Evolutionary conservation across 1,140 invertebrate genomes (phyloP), one percentile per base, ranked within the genome.

Genomic region (Drosophila lacteicornis): DNA sequence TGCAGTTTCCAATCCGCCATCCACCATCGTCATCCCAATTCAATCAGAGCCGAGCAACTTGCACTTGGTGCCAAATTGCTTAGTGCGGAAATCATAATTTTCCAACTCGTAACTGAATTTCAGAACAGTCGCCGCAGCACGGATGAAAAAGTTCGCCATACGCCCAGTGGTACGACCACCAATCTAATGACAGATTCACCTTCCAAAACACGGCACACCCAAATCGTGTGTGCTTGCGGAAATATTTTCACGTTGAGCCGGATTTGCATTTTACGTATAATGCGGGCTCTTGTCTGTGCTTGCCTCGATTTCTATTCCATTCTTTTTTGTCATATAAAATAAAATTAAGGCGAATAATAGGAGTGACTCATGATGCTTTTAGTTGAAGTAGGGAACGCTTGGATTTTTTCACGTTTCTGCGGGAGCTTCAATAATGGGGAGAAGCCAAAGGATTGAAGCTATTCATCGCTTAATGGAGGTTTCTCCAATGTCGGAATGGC

Each of bases 241-340:
- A 85, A 88, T 90, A 85, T 82, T 90, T 90, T 74, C 85, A 90
- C 85, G 85, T 85, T 74, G 45, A 40, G 58, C 65, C 65, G 66
- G 74, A 83, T 80, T 79, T 67, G 71, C 71, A 77, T 77, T 76
- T 69, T 60, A 30, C 27, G 76, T 30, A 61, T 53, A 63, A 60
- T 70, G 46, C 36, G 36, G 50, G 36, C 25, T 55, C 17, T 43
- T 36, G 61, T 22, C 49, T 46, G 22, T 62, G 67, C 51, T 30
- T 33, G 33, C 57, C 65, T 71, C 45, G 22, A 25, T 59, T 73
- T 33, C 62, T 42, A 45, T 51, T 59, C 36, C 30, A 22, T n/a
- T 15, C n/a, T 27, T n/a, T 43, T 73, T 74, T 60, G 70, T 56
- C 67, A 57, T 75, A 79, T 67, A 45, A 74, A 82, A 82, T 85